Conservation (phyloP, 2,888 invertebrate genomes). For the Tenthredo scrophulariae region DNA sequence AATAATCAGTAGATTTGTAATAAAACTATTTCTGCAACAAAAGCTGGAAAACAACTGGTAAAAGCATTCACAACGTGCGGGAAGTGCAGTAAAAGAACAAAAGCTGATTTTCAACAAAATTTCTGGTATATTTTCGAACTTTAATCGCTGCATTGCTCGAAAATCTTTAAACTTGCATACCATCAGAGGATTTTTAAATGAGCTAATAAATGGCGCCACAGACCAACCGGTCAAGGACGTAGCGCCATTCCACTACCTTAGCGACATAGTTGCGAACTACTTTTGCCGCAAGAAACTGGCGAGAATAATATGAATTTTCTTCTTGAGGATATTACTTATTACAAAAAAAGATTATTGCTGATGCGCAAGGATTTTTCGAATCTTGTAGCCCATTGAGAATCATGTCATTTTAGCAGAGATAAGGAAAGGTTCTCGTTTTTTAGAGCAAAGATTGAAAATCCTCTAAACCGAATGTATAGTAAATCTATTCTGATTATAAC, state of each 20-base stretch:
- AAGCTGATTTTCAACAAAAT: not conserved
- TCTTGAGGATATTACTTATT: not conserved
- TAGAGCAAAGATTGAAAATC: not conserved
- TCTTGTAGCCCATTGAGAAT: not conserved
- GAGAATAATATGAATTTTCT: not conserved
- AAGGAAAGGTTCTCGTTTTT: not conserved
- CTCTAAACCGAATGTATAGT: not conserved
- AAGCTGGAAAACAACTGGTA: not conserved
- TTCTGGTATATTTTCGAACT: not conserved
- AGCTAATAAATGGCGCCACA: not conserved
- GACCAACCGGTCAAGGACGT: not conserved
- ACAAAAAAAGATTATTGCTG: not conserved
- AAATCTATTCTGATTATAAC: not conserved
- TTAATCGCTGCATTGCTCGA: not conserved
- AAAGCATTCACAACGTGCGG: not conserved
- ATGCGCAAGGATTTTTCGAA: not conserved
- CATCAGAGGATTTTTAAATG: not conserved
- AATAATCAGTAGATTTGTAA: not conserved
- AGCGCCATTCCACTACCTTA: not conserved
- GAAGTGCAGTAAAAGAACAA: not conserved
- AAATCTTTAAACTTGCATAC: not conserved
- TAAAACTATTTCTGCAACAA: not conserved
- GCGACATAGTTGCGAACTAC: not conserved
- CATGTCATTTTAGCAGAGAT: not conserved
- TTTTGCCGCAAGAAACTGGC: not conserved